phyloP scores from a whole-genome alignment of 2,113 vertebrate genomes.

The Cynoglossus semilaevis region DNA sequence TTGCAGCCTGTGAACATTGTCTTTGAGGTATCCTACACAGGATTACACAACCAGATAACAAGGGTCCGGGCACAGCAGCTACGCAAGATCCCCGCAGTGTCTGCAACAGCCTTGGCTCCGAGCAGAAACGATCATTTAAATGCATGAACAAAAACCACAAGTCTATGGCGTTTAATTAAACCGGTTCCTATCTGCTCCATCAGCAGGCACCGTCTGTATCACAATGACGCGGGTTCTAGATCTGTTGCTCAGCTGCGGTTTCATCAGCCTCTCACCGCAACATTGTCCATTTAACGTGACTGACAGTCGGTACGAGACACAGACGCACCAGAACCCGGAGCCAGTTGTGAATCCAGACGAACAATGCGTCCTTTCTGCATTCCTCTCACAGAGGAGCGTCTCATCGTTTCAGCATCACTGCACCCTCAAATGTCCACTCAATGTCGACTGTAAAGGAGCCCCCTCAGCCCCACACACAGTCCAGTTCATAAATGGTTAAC shows the following conservation, averaged over 20 bases:
- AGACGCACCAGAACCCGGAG: slow-evolving; percentile 30
- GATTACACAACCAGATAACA: slow-evolving; percentile 1
- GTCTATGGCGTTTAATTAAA: slow-evolving; percentile 3
- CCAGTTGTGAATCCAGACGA: slow-evolving; percentile 36
- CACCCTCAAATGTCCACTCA: slow-evolving; percentile 22
- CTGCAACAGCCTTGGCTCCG: slow-evolving; percentile 48
- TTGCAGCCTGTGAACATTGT: not conserved
- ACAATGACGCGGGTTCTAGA: slow-evolving; percentile 11
- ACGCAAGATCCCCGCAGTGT: slow-evolving; percentile 54
- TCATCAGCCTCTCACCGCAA: slow-evolving; percentile 19
- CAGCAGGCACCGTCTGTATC: slow-evolving; percentile 7
- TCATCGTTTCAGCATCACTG: slow-evolving; percentile 52
- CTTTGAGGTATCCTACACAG: not conserved
- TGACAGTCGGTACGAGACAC: slow-evolving; percentile 17
- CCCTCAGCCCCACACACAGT: not conserved
- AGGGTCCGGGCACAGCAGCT: slow-evolving; percentile 33
- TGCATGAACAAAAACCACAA: not conserved
- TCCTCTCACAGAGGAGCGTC: slow-evolving; percentile 33
- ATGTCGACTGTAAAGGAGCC: not conserved
- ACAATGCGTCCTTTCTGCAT: slow-evolving; percentile 71
- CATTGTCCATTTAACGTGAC: slow-evolving; percentile 5
- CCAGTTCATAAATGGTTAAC: not conserved
- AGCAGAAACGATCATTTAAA: slow-evolving; percentile 33
- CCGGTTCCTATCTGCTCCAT: slow-evolving; percentile 7
- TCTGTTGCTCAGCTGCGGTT: slow-evolving; percentile 45